Base-by-base conservation (phyloP, 2,797 vertebrate species). In the Botia kubotai region DNA sequence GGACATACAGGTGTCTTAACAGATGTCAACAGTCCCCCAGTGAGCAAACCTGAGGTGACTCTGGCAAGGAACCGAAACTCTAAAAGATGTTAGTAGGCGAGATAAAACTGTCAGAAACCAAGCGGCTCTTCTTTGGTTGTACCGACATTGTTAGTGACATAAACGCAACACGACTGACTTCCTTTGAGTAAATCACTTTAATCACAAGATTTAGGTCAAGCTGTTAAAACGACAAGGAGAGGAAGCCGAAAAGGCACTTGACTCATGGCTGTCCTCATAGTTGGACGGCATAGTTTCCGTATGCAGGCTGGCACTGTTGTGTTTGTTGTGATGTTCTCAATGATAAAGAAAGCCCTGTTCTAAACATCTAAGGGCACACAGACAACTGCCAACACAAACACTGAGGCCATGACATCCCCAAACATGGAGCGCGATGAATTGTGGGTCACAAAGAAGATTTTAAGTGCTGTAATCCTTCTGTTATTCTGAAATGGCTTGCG, bases 231-330 rank as follows among this genome's bases (percentile, higher is more conserved):
- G 52, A 29, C n/a, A 16, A 57, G 21, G 57, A 80, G 50, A 73
- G 52, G 52, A 68, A 68, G 13, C 50, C 50, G 52, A 68, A 80
- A 72, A 73, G 36, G 52, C 58, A 68, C 8, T 68, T 33, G 36
- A 68, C 36, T 21, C 4, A 8, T 48, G 50, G 21, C 21, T 73
- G 70, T 84, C 83, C 82, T 79, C 89, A 92, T 69, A 72, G 86
- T 80, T 60, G 75, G 48, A 85, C 79, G 79, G 79, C 89, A 88
- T 83, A 91, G 87, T 89, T 92, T 92, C 89, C 84, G 80, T 88
- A 84, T 26, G 23, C 23, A 26, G 23, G 23, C 23, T 26, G 23
- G 23, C 23, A 26, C 23, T 26, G 23, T 26, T 26, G 23, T 26
- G 23, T 72, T 79, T 63, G 65, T 83, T 69, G 17, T 26, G 13